Conservation (phyloP, 1,140 invertebrate species). For the Chrysomallon squamiferum region DNA sequence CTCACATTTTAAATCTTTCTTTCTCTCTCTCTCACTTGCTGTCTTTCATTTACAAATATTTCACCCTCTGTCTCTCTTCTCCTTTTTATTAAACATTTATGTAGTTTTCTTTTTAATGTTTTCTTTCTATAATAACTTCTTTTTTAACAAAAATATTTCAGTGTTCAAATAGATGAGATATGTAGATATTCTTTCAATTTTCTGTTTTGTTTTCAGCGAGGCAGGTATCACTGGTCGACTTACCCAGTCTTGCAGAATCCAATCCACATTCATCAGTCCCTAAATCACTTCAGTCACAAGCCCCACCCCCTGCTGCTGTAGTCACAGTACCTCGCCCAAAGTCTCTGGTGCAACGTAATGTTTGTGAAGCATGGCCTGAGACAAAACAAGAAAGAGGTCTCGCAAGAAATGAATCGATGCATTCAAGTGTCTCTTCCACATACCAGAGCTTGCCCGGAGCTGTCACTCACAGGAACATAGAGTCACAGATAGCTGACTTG, state of each 20-base stretch:
- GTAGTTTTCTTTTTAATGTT: too few species aligned
- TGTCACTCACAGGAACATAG: conserved; percentile 18
- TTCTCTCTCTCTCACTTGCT: too few species aligned
- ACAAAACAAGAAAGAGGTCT: not conserved
- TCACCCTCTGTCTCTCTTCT: too few species aligned
- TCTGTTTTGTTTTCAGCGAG: conserved; percentile 21
- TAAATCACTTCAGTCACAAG: conserved; percentile 6
- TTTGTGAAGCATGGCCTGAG: conserved; percentile 13
- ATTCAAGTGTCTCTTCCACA: not conserved
- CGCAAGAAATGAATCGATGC: not conserved
- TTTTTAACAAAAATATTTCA: too few species aligned
- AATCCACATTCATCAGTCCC: conserved; percentile 2
- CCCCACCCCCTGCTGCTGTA: conserved; percentile 19
- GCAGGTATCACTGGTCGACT: conserved; percentile 25
- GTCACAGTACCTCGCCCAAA: conserved; percentile 48
- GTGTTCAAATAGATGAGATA: too few species aligned
- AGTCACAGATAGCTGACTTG: conserved; percentile 45
- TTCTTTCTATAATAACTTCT: too few species aligned
- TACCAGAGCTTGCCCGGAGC: not conserved
- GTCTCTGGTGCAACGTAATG: conserved; percentile 48
- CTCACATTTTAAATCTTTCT: too few species aligned
- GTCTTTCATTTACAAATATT: too few species aligned
- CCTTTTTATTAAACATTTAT: too few species aligned
- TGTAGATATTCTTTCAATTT: too few species aligned
- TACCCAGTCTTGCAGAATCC: conserved; percentile 9